Evolutionary conservation across 2,888 invertebrate genomes (phyloP).

Genomic region (Deroplatys truncata): DNA sequence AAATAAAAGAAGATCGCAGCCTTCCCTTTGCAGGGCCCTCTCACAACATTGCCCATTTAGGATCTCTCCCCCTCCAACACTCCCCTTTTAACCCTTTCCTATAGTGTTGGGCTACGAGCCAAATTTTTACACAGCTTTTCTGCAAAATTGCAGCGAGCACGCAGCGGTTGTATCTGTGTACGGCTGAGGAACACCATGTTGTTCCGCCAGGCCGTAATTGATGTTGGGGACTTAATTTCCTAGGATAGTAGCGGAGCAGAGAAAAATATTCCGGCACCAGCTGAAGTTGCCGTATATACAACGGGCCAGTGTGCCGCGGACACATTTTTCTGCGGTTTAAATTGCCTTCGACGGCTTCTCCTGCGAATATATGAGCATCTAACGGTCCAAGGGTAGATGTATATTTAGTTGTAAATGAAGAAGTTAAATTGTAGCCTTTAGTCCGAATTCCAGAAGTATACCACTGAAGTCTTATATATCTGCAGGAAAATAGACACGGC

Average conservation of each 20-base stretch:
- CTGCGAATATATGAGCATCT: neutral
- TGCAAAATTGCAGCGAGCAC: slow-evolving; percentile 5
- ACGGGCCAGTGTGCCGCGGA: neutral
- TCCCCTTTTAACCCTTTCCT: neutral
- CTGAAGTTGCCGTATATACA: neutral
- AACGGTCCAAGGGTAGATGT: neutral
- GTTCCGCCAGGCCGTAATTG: slow-evolving; percentile 8
- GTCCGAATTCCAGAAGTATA: neutral
- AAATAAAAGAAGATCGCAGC: neutral
- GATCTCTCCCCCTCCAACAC: neutral
- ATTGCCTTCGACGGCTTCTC: neutral
- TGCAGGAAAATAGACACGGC: neutral
- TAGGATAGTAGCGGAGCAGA: neutral
- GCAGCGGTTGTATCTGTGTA: neutral
- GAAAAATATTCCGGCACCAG: neutral
- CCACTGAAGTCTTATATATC: neutral
- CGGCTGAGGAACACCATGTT: slow-evolving; percentile 11
- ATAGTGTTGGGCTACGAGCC: slow-evolving; percentile 11
- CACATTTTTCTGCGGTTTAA: neutral
- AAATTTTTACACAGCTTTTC: slow-evolving; percentile 20
- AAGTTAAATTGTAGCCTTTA: neutral
- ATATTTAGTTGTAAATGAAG: neutral
- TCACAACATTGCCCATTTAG: slow-evolving; percentile 1
- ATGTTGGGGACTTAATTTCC: slow-evolving; percentile 13
- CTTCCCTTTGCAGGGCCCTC: neutral